These are phyloP conservation scores for Plestiodon gilberti DNA, from an alignment of 2,113 vertebrate species.

Conservation along the genomic window DNA sequence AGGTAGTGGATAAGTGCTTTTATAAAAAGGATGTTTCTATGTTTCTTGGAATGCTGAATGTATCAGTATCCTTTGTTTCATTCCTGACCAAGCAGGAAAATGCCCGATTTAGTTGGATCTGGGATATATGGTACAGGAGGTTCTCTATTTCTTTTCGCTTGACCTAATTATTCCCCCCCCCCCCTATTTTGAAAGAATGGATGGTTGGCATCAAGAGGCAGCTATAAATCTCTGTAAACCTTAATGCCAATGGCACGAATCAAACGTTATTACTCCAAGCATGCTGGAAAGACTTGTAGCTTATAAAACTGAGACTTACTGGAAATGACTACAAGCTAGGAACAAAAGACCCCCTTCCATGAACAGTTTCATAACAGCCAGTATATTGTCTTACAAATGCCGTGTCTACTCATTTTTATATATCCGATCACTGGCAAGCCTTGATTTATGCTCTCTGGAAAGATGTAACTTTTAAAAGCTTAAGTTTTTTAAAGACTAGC, in stretches of 20 bases:
- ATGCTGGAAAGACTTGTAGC: neutral
- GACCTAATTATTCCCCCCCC: neutral
- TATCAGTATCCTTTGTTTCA: neutral
- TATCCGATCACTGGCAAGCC: conserved; percentile 8
- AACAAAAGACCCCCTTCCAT: neutral
- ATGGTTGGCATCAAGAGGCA: neutral
- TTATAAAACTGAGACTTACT: neutral
- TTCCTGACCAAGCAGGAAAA: neutral
- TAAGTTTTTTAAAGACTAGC: neutral
- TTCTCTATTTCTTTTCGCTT: conserved; percentile 19
- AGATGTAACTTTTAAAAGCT: neutral
- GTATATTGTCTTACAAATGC: neutral
- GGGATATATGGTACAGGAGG: neutral
- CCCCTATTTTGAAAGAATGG: neutral
- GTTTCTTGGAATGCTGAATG: neutral
- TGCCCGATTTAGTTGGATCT: neutral
- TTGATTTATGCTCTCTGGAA: conserved; percentile 20
- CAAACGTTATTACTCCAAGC: neutral
- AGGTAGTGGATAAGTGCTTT: neutral
- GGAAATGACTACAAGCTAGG: neutral
- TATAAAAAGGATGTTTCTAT: neutral
- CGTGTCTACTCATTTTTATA: neutral
- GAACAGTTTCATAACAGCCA: conserved; percentile 5
- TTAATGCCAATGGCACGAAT: conserved; percentile 8
- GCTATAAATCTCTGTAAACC: neutral